A percentile compares a stretch with the other conserved stretches of the same genome.
Conservation (phyloP, 2,888 invertebrate species). For the Drosophila diplacantha region DNA sequence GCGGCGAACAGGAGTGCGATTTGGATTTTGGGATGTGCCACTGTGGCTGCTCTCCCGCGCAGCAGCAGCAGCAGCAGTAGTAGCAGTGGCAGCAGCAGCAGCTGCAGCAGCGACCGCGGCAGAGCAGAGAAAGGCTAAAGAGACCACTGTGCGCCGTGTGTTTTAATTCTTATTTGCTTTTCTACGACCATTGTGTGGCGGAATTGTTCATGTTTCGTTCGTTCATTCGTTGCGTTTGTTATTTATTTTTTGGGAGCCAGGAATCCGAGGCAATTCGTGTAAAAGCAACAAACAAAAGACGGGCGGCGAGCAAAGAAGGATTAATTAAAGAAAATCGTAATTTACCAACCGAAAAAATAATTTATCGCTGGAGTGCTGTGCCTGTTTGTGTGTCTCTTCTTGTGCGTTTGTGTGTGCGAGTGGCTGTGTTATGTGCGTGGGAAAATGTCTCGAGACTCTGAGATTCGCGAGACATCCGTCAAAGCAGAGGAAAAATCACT, state of each 20-base stretch:
- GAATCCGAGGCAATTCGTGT: slow-evolving; percentile 14
- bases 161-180: slow-evolving; percentile 70
- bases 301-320: slow-evolving; percentile 10
- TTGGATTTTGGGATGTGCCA: slow-evolving; percentile 38
- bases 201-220: slow-evolving; percentile 69
- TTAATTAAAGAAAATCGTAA: slow-evolving; percentile 26
- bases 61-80: slow-evolving; percentile 27
- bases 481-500: slow-evolving; percentile 36
- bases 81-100: slow-evolving; percentile 8
- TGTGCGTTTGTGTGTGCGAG: neutral
- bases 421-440: slow-evolving; percentile 25
- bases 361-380: slow-evolving; percentile 43
- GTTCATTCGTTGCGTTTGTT: slow-evolving; percentile 50
- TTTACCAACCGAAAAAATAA: slow-evolving; percentile 28
- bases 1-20: slow-evolving; percentile 45
- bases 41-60: slow-evolving; percentile 40
- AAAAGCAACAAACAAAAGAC: slow-evolving; percentile 31
- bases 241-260: slow-evolving; percentile 40
- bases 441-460: slow-evolving; percentile 25
- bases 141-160: slow-evolving; percentile 52
- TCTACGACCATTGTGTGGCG: slow-evolving; percentile 70
- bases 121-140: slow-evolving; percentile 28
- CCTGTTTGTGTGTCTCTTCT: slow-evolving; percentile 38
- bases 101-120: slow-evolving; percentile 23
- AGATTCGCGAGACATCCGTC: slow-evolving; percentile 17